Evolutionary conservation across 1,140 invertebrate genomes (phyloP).

Genomic region (Meloidogyne exigua): DNA sequence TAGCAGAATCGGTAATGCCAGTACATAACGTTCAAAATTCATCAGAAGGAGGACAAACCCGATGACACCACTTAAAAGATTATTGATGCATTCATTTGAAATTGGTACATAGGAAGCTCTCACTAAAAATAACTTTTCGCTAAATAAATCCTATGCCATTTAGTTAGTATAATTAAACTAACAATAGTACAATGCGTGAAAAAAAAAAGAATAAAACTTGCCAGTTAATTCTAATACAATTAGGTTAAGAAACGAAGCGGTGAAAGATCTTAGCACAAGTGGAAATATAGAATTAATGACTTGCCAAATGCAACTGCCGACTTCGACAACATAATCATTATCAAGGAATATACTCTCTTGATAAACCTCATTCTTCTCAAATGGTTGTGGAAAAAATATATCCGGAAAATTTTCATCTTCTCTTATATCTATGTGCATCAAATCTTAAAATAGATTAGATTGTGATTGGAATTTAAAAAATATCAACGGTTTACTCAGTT

Average conservation of each 20-base stretch:
- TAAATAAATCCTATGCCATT: no score
- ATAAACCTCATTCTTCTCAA: neutral
- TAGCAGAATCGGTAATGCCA: constrained; percentile 9
- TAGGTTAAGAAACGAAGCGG: constrained; percentile 9
- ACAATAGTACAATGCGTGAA: neutral
- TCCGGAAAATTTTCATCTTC: neutral
- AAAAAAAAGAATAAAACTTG: neutral
- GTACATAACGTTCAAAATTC: constrained; percentile 7
- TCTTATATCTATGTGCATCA: neutral
- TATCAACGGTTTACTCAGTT: no score
- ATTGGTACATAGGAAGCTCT: neutral
- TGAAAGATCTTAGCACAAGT: neutral
- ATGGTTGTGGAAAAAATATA: neutral
- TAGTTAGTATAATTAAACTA: no score
- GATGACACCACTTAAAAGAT: constrained; percentile 9
- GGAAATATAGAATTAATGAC: neutral
- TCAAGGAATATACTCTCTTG: neutral
- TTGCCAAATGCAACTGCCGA: neutral
- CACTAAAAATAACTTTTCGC: no score
- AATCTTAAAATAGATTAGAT: neutral
- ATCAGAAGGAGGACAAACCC: neutral
- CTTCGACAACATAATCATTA: neutral
- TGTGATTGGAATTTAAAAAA: no score
- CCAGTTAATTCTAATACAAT: neutral
- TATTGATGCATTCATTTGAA: neutral